A percentile compares a stretch with the other conserved stretches of the same genome.
These are phyloP conservation scores for Pocillopora grandis DNA, from an alignment of 92 coral and sea anemone genomes.

Conservation along the genomic window DNA sequence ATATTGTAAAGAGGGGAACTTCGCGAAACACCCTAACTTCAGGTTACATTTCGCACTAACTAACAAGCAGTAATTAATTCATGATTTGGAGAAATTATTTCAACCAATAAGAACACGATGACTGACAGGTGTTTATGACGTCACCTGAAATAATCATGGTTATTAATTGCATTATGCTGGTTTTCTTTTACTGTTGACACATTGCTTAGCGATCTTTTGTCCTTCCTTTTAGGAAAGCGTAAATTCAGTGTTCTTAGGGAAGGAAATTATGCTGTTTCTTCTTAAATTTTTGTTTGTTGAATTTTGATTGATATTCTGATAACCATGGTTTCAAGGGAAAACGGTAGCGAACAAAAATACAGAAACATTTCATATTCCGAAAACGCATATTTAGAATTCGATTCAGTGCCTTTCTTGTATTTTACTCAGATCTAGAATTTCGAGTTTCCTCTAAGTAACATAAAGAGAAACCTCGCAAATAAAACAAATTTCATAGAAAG, in stretches of 20 bases:
- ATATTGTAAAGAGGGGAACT: neutral
- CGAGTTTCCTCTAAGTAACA: no score
- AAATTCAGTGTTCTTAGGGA: conserved; percentile 19
- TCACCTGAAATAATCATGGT: conserved; percentile 19
- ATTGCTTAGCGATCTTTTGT: conserved; percentile 21
- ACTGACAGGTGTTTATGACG: conserved; percentile 31
- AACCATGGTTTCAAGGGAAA: no score
- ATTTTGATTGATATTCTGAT: no score
- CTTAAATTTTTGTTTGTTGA: no score
- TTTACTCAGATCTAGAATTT: no score
- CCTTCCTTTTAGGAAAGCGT: conserved; percentile 4
- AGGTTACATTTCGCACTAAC: conserved; percentile 11
- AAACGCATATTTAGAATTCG: no score
- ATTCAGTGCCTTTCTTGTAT: no score
- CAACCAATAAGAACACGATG: conserved; percentile 15
- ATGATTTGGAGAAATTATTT: neutral
- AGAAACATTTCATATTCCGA: no score
- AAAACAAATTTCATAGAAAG: no score
- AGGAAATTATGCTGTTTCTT: conserved; percentile 5
- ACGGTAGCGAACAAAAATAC: no score
- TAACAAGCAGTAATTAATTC: conserved; percentile 29
- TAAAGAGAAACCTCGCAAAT: no score
- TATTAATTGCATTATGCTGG: conserved; percentile 34
- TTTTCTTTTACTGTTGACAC: neutral
- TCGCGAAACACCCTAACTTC: neutral